A percentile compares a stretch with the other conserved stretches of the same genome.
Evolutionary conservation across 2,797 vertebrate genomes (phyloP).

Genomic region (Leptoclinus maculatus): DNA sequence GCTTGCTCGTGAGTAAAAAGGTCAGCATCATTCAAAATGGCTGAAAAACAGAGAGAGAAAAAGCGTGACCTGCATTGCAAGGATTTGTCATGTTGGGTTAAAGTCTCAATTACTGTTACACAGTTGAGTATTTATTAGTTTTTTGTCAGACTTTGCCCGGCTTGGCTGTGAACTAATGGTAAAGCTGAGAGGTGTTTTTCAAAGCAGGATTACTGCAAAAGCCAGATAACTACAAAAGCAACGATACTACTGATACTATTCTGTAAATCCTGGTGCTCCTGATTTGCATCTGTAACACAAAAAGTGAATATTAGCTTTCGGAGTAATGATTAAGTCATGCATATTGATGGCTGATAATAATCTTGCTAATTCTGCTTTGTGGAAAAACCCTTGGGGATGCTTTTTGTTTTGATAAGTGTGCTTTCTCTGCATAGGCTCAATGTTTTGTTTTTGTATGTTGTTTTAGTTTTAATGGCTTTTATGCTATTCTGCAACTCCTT

Average conservation of each 20-base stretch:
- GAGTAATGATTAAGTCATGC: constrained; percentile 49
- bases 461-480: constrained; percentile 46
- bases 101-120: neutral
- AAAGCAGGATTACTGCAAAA: constrained; percentile 13
- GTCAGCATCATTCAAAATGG: constrained; percentile 30
- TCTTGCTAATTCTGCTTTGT: constrained; percentile 53
- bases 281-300: constrained; percentile 42
- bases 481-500: constrained; percentile 36
- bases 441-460: constrained; percentile 33
- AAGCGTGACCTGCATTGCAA: neutral
- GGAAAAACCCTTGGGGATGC: constrained; percentile 36
- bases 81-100: neutral
- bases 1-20: constrained; percentile 18
- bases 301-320: constrained; percentile 53
- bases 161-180: neutral
- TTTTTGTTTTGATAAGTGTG: constrained; percentile 47
- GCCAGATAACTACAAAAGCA: constrained; percentile 33
- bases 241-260: constrained; percentile 15
- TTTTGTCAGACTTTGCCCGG: neutral
- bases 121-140: neutral
- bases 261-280: constrained; percentile 13
- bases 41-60: neutral
- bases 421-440: constrained; percentile 29
- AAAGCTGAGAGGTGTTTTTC: constrained; percentile 18
- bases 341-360: constrained; percentile 63